Conservation (phyloP, 1,140 invertebrate species). For the Danaus plexippus region DNA sequence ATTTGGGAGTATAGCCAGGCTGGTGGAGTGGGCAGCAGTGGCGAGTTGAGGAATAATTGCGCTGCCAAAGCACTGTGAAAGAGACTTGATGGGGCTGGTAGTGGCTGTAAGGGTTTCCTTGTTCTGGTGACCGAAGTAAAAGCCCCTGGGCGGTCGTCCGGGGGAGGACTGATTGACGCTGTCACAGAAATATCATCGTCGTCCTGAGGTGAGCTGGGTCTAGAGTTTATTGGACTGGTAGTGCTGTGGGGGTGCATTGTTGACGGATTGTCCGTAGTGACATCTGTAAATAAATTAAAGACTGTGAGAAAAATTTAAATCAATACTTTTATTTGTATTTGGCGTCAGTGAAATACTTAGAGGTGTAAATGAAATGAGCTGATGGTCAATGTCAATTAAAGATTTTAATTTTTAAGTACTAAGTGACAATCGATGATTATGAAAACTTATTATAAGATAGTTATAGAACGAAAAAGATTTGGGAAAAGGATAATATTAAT, state of each 20-base stretch:
- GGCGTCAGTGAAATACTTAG: no score
- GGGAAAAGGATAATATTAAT: no score
- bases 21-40: conserved; percentile 78
- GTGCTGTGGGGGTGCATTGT: conserved; percentile 75
- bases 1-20: conserved; percentile 83
- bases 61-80: conserved; percentile 79
- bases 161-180: conserved; percentile 71
- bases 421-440: no score
- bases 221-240: conserved; percentile 74
- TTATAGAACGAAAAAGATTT: no score
- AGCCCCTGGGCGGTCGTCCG: conserved; percentile 68
- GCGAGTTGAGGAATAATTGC: conserved; percentile 79
- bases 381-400: no score
- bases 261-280: conserved; percentile 48
- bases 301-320: no score
- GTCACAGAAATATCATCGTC: conserved; percentile 81
- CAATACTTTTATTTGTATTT: no score
- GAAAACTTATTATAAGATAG: no score
- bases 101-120: conserved; percentile 60
- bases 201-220: conserved; percentile 71
- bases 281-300: conserved; percentile 35
- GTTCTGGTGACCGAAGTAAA: conserved; percentile 68
- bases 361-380: no score
- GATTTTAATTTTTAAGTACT: no score
- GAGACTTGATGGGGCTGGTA: conserved; percentile 65